These are phyloP conservation scores for Rhabditoides inermis DNA, from an alignment of 2,888 invertebrate genomes.

Conservation along the genomic window DNA sequence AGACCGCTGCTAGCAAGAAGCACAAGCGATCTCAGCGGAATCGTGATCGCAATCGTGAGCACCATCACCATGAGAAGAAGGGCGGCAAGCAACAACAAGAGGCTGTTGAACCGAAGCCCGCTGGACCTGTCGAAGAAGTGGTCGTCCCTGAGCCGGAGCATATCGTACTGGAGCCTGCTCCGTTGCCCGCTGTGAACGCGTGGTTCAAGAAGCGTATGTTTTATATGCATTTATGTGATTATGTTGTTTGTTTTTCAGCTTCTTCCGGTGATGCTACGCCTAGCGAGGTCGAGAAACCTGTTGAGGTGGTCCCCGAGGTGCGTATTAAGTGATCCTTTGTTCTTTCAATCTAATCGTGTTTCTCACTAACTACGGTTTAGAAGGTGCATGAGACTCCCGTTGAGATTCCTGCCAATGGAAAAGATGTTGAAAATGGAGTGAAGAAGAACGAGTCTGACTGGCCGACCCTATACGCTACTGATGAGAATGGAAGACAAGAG, in stretches of 20 bases:
- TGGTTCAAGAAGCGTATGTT: constrained; percentile 33
- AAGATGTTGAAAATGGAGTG: no score
- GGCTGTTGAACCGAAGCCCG: constrained; percentile 7
- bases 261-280: neutral
- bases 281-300: no score
- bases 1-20: no score
- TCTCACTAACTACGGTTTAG: neutral
- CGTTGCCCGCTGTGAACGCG: constrained; percentile 32
- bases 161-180: constrained; percentile 33
- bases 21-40: no score
- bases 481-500: constrained; percentile 10
- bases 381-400: neutral
- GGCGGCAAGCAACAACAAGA: constrained; percentile 2
- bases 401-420: no score
- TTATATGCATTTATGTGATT: neutral
- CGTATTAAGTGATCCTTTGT: no score
- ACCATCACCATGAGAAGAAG: constrained; percentile 3
- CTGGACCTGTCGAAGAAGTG: neutral
- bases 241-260: neutral
- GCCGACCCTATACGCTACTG: constrained; percentile 20
- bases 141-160: constrained; percentile 10
- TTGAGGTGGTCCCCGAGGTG: no score
- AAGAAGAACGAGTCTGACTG: constrained; percentile 21
- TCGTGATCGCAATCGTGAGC: constrained; percentile 1
- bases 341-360: no score